phyloP scores from a whole-genome alignment of 2,797 vertebrate species.

The Sardinella longiceps region DNA sequence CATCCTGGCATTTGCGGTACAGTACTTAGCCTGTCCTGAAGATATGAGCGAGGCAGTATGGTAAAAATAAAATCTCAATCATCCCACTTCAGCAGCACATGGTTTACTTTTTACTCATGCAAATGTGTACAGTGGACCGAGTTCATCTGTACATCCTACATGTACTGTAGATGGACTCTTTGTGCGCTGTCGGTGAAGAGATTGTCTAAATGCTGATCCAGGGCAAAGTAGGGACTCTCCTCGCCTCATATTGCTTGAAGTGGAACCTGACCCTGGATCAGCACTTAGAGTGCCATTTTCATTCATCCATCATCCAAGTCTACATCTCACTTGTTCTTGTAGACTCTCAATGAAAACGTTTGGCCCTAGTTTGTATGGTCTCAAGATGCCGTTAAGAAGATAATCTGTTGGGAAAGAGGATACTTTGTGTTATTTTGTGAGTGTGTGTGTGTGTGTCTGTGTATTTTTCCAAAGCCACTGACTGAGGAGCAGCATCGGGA shows the following conservation, averaged over 20 bases:
- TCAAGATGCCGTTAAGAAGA: neutral
- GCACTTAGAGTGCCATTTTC: constrained; percentile 40
- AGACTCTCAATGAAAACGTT: constrained; percentile 21
- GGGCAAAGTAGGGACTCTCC: neutral
- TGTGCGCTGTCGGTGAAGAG: neutral
- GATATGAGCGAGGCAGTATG: neutral
- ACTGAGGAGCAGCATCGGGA: constrained; percentile 59
- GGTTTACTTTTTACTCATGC: neutral
- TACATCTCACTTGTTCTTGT: neutral
- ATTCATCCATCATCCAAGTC: constrained; percentile 6
- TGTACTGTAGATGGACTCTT: neutral
- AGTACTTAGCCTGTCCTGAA: neutral
- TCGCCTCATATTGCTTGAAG: neutral
- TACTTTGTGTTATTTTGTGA: constrained; percentile 57
- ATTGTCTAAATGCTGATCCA: constrained; percentile 12
- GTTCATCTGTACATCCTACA: neutral
- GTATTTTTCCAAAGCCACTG: constrained; percentile 61
- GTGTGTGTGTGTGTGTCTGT: constrained; percentile 59
- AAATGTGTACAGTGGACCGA: neutral
- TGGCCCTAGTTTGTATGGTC: neutral
- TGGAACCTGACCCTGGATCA: constrained; percentile 45
- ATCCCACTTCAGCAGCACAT: neutral
- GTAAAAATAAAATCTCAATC: neutral
- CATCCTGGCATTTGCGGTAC: neutral
- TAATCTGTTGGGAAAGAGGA: constrained; percentile 27